Evolutionary conservation across 2,888 invertebrate genomes (phyloP), one percentile per base, ranked within the genome.

Genomic region (Leptura quadrifasciata): DNA sequence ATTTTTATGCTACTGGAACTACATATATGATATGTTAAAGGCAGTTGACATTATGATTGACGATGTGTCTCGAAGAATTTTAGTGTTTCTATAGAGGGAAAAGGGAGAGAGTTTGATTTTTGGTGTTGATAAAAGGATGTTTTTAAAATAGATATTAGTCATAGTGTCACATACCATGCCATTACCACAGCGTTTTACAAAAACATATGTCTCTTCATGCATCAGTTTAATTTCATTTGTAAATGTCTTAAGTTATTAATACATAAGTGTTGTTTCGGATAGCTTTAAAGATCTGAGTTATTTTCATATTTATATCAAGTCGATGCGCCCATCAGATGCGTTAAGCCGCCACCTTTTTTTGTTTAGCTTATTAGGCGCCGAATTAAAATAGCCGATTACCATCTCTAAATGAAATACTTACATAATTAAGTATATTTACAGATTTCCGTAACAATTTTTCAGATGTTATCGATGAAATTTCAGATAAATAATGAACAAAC

Each of bases 61-160:
- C 77, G 79, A 79, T 61, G 72, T 69, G 72, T 76, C 76, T 76
- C 76, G 18, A 65, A 71, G 81, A 79, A 81, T 80, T 73, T 79
- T 65, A 72, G 70, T 47, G 76, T 74, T 75, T 73, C 74, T 77
- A 70, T 76, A 70, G 79, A 76, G 69, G 35, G 58, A 60, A 55
- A 20, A 63, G 75, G 68, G 74, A 72, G 73, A 76, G 67, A 74
- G 75, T 81, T 79, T 77, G 81, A 82, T 82, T 83, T 83, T 79
- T 79, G 77, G 80, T 82, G 83, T 80, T 83, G 82, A 82, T 83
- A 80, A 81, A 83, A 80, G 81, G 79, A 72, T 72, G 78, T 78
- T 82, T 80, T 79, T 77, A 80, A 83, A 82, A 83, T 80, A 81
- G 82, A 82, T 77, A 75, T 80, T 77, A 76, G 81, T 79, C 78